Evolutionary conservation across 2,113 vertebrate genomes (phyloP).

Genomic region (Urocynchramus pylzowi): DNA sequence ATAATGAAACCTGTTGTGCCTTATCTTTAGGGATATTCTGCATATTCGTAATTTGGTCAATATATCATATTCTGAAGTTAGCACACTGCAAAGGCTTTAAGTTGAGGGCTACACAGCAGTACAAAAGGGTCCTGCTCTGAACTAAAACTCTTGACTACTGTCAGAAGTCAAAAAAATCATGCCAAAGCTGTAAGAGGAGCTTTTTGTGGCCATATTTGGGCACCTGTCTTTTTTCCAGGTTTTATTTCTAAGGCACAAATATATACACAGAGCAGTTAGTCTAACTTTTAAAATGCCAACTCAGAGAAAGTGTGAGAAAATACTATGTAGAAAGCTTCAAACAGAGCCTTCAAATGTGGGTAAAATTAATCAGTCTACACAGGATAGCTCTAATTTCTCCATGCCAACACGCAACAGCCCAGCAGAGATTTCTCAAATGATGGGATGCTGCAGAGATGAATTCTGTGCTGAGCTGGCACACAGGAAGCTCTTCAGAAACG

Average conservation of each 20-base stretch:
- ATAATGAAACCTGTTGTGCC: neutral
- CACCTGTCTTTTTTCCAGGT: neutral
- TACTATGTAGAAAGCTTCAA: neutral
- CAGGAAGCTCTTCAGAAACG: neutral
- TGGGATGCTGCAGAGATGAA: neutral
- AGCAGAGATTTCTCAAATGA: neutral
- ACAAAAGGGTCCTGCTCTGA: neutral
- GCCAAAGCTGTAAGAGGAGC: neutral
- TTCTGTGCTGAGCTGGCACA: neutral
- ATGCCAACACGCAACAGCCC: neutral
- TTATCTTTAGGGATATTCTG: neutral
- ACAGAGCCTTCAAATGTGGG: neutral
- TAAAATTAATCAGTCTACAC: neutral
- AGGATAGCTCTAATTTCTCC: neutral
- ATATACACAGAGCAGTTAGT: neutral
- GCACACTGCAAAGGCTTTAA: neutral
- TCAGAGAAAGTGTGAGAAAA: neutral
- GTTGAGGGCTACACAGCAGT: neutral
- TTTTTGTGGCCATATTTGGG: neutral
- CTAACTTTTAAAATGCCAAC: neutral
- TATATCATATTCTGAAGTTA: neutral
- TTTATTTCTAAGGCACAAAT: neutral
- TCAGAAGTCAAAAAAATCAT: neutral
- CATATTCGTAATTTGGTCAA: neutral
- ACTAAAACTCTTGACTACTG: neutral